Evolutionary conservation across 2,888 invertebrate species (phyloP).

Genomic region (Orthosia gothica): DNA sequence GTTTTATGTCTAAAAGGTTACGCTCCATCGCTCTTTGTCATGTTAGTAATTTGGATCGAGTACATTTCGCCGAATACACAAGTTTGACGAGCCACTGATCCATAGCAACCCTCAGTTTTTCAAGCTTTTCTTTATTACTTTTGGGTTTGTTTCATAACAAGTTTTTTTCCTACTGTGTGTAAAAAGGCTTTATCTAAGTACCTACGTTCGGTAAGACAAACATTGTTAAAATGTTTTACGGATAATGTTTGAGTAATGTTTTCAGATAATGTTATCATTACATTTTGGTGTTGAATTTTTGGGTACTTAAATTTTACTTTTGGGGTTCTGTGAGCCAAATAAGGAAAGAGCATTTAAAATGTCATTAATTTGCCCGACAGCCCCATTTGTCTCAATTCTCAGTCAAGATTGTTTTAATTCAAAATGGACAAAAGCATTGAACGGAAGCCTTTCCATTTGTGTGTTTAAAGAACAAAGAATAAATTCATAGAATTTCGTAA

Average conservation of each 20-base stretch:
- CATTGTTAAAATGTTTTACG: conserved; percentile 31
- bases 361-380: conserved; percentile 36
- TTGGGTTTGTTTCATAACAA: conserved; percentile 41
- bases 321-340: not conserved
- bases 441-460: conserved; percentile 22
- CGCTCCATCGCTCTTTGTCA: conserved; percentile 63
- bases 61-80: conserved; percentile 56
- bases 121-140: conserved; percentile 52
- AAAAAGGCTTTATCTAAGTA: conserved; percentile 37
- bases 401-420: conserved; percentile 39
- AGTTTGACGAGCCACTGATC: conserved; percentile 54
- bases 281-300: conserved; percentile 10
- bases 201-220: conserved; percentile 24
- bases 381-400: conserved; percentile 33
- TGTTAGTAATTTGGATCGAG: conserved; percentile 65
- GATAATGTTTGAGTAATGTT: conserved; percentile 10
- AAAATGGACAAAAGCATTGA: conserved; percentile 32
- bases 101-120: conserved; percentile 22
- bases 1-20: conserved; percentile 49
- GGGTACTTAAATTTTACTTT: conserved; percentile 19
- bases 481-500: conserved; percentile 17
- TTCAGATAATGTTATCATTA: conserved; percentile 12
- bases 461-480: conserved; percentile 27
- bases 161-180: conserved; percentile 33
- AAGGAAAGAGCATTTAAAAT: conserved; percentile 32